These are phyloP conservation scores for Prunella himalayana DNA, from an alignment of 2,113 vertebrate genomes.

Conservation along the genomic window DNA sequence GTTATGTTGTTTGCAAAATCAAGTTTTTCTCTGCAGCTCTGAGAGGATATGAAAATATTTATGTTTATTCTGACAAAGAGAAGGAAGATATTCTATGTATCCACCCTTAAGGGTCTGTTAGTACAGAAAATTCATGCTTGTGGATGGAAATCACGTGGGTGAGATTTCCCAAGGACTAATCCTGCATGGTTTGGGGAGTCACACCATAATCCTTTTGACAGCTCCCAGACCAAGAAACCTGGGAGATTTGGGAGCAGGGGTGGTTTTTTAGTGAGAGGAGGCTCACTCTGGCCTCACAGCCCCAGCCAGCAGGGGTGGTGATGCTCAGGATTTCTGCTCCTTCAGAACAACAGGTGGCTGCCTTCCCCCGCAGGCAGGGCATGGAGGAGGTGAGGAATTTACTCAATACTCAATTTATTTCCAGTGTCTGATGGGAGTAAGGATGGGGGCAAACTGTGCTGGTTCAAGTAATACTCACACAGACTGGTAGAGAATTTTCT, in stretches of 20 bases:
- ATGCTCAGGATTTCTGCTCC: background rate
- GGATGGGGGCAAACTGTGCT: background rate
- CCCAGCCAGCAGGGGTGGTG: background rate
- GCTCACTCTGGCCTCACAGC: background rate
- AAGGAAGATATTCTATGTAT: background rate
- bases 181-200: background rate
- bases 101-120: background rate
- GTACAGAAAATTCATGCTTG: background rate
- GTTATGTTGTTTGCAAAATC: background rate
- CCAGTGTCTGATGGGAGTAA: background rate
- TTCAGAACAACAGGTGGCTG: background rate
- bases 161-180: background rate
- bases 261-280: background rate
- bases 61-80: background rate
- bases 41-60: background rate
- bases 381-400: background rate
- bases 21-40: background rate
- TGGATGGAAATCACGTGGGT: background rate
- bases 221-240: background rate
- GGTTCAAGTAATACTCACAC: background rate
- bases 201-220: background rate
- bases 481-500: background rate
- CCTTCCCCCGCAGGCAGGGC: background rate
- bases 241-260: rapidly evolving
- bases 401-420: background rate